Conservation (phyloP, 1,140 invertebrate species). For the Piezodorus guildinii region DNA sequence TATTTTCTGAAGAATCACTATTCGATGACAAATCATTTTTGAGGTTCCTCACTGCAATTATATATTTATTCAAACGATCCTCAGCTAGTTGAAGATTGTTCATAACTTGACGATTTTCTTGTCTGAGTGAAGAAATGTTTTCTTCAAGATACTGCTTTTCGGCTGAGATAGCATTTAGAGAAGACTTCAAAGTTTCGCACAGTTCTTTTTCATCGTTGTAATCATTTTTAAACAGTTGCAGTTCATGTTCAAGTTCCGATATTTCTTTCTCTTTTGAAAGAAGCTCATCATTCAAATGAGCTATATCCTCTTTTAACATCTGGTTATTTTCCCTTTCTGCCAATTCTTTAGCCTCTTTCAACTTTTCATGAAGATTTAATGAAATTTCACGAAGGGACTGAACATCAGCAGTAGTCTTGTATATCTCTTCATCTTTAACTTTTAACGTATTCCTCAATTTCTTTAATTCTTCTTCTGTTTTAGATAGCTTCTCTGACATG, state of each 20-base stretch:
- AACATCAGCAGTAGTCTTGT: constrained; percentile 23
- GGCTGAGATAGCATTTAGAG: neutral
- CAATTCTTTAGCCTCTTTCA: constrained; percentile 24
- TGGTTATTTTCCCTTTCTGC: constrained; percentile 12
- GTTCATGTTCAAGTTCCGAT: constrained; percentile 27
- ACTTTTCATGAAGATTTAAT: constrained; percentile 23
- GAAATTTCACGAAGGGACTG: constrained; percentile 23
- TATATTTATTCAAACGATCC: neutral
- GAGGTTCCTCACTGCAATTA: neutral
- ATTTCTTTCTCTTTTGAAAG: constrained; percentile 21
- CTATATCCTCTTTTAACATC: constrained; percentile 13
- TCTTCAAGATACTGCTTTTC: constrained; percentile 5
- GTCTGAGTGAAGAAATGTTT: neutral
- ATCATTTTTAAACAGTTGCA: constrained; percentile 14
- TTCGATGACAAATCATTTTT: neutral
- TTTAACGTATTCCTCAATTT: constrained; percentile 44
- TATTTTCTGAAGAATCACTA: neutral
- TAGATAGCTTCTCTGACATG: constrained; percentile 33
- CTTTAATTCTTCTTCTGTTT: constrained; percentile 43
- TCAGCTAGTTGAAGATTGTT: neutral
- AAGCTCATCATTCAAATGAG: constrained; percentile 21
- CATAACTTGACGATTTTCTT: neutral
- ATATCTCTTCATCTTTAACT: constrained; percentile 42
- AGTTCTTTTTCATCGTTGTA: constrained; percentile 15
- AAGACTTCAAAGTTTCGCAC: neutral